A percentile compares a stretch with the other conserved stretches of the same genome.
Conservation (phyloP, 1,140 invertebrate genomes). For the Brachystomella parvula region DNA sequence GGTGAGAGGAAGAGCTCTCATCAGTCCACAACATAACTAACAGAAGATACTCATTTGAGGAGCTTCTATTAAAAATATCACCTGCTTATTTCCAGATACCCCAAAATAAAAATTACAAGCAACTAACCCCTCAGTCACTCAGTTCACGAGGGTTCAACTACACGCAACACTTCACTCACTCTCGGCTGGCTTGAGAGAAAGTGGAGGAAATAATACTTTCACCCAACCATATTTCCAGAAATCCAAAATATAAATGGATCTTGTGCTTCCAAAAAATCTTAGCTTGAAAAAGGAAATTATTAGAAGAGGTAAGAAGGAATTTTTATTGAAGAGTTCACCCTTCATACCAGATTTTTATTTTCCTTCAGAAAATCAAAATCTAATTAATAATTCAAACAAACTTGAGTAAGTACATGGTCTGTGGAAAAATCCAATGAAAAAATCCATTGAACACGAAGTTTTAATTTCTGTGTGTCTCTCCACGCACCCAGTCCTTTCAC, state of each 20-base stretch:
- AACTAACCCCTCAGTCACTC: constrained; percentile 1
- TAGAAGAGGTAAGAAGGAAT: not conserved
- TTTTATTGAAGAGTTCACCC: not conserved
- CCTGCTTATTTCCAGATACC: too few relatives aligned
- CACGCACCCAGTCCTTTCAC: too few relatives aligned
- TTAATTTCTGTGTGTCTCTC: too few relatives aligned
- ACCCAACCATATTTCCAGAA: not conserved
- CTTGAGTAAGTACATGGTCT: not conserved
- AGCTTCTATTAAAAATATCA: constrained; percentile 9
- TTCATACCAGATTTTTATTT: not conserved
- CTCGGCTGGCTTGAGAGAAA: not conserved
- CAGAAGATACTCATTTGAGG: constrained; percentile 3
- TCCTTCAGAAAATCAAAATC: not conserved
- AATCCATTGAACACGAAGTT: not conserved
- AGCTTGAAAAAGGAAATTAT: constrained; percentile 17
- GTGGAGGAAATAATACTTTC: not conserved
- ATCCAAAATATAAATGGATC: constrained; percentile 16
- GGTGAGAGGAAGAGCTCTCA: not conserved
- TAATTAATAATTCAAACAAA: not conserved
- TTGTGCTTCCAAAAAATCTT: constrained; percentile 24
- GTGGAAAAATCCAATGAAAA: not conserved
- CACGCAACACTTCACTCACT: constrained; percentile 1
- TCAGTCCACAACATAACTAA: constrained; percentile 1
- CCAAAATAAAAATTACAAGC: too few relatives aligned
- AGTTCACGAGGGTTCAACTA: not conserved